Base-by-base conservation (phyloP, 1,140 invertebrate genomes). In the Zaprionus inermis region DNA sequence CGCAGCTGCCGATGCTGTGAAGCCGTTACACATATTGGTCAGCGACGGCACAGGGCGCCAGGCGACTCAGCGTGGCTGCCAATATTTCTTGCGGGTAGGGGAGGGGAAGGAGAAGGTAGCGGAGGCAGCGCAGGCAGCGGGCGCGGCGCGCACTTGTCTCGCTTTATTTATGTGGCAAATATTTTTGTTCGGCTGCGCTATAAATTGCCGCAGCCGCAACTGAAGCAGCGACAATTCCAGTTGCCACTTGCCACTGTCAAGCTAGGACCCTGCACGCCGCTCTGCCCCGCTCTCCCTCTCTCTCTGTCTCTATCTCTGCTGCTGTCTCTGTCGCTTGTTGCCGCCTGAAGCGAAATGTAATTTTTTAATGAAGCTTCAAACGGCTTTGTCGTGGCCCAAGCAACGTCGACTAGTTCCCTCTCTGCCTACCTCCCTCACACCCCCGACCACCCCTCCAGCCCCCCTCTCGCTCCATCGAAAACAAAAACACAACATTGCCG, bases 341-440 rank as follows among this genome's bases (percentile, higher is more conserved):
- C 54, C 68, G 74, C 77, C 78, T 32, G 46, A 49, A 72, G 76
- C 76, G 7, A 73, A 86, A 72, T 82, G 77, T 86, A 88, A 86
- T 86, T 89, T 85, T 86, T 86, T 86, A 86, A 86, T 86, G 79
- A 88, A 88, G 79, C 81, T 59, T 71, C 83, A 89, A 86, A 89
- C 73, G 75, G 76, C 83, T 79, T 88, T 86, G 83, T 83, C 59
- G 38, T 65, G 65, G 63, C 56, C 72, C 73, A 72, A 56, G 16
- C 28, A 36, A 16, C 18, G 11, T 10, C 11, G 18, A 22, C 24
- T 28, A 5, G 24, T 28, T 1, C 24, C 24, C 24, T 28, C 3
- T 28, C 24, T 24, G n/a, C n/a, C n/a, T n/a, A n/a, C n/a, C 22
- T 20, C 24, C 24, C 7, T 30, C 24, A 5, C 1, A 4, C 10